Evolutionary conservation across 2,888 invertebrate species (phyloP), one percentile per base, ranked within the genome.

Genomic region (Mechanitis mazaeus): DNA sequence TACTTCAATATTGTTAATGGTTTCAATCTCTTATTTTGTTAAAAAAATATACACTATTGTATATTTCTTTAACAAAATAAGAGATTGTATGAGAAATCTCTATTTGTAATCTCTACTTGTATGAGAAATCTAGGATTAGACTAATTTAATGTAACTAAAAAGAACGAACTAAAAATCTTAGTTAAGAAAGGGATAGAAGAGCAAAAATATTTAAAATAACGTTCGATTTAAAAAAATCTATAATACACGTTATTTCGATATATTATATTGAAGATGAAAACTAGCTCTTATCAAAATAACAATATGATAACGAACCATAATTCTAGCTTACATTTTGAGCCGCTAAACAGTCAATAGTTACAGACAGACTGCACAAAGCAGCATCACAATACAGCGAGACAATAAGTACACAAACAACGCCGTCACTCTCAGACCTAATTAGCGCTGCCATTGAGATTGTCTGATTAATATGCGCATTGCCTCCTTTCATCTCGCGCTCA

Each of bases 351-450:
- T 67, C 65, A 64, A 69, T 63, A 64, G 66, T 68, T 64, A 60
- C 65, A 61, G 64, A 64, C 62, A 63, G 64, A 74, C 61, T 63
- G 65, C 71, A 78, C 74, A 75, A 86, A 84, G 84, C 83, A 67
- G 69, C 70, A 68, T 68, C 73, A 85, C 84, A 86, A 84, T 84
- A 77, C 74, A 72, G 68, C 67, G 72, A 78, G 76, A 85, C 86
- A 86, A 85, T 85, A 81, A 77, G 80, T 78, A 79, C 81, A 74
- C 69, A 69, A 73, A 70, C 74, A 68, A 72, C 73, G 83, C 85
- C 83, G 86, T 85, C 87, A 86, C 81, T 83, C 84, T 84, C 87
- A 87, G 85, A 83, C 81, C 81, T 87, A 87, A 88, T 88, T 87
- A 88, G 81, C 75, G 70, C 79, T 78, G 78, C 82, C 80, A 84